These are phyloP conservation scores for Allacma fusca DNA, from an alignment of 2,888 invertebrate species.

Conservation along the genomic window DNA sequence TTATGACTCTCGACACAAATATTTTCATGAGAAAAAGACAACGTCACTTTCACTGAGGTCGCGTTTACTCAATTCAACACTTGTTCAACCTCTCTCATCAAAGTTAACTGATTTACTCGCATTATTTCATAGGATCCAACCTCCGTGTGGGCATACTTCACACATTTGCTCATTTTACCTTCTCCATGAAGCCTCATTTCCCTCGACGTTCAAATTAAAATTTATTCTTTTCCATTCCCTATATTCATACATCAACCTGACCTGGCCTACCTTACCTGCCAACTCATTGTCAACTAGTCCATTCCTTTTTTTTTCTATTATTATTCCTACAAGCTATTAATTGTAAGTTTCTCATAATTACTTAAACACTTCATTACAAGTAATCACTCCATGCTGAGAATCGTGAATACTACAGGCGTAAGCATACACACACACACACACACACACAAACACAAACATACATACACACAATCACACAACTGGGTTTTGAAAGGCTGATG, in stretches of 20 bases:
- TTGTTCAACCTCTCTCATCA: slow-evolving; percentile 27
- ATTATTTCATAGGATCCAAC: not conserved
- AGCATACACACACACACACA: slow-evolving; percentile 6
- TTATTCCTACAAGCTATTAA: not conserved
- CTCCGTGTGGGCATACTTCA: not conserved
- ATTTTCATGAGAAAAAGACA: slow-evolving; percentile 38
- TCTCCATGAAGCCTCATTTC: not conserved
- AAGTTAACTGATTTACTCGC: slow-evolving; percentile 10
- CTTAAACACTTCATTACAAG: not conserved
- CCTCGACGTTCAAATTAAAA: not conserved
- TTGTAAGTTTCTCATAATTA: not conserved
- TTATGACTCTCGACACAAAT: not conserved
- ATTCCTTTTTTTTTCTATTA: not conserved
- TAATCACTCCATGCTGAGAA: not conserved
- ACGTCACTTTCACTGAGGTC: slow-evolving; percentile 39
- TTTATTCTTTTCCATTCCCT: not conserved
- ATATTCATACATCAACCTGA: not conserved
- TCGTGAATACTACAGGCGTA: not conserved
- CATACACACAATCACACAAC: too few species aligned
- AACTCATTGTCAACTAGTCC: slow-evolving; percentile 22
- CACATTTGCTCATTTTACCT: not conserved
- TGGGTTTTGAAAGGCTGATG: too few species aligned
- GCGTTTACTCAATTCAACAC: slow-evolving; percentile 25
- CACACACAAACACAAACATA: too few species aligned
- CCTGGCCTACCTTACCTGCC: slow-evolving; percentile 28